Evolutionary conservation across 2,888 invertebrate species (phyloP), one percentile per base, ranked within the genome.

Genomic region (Atrina japonica): DNA sequence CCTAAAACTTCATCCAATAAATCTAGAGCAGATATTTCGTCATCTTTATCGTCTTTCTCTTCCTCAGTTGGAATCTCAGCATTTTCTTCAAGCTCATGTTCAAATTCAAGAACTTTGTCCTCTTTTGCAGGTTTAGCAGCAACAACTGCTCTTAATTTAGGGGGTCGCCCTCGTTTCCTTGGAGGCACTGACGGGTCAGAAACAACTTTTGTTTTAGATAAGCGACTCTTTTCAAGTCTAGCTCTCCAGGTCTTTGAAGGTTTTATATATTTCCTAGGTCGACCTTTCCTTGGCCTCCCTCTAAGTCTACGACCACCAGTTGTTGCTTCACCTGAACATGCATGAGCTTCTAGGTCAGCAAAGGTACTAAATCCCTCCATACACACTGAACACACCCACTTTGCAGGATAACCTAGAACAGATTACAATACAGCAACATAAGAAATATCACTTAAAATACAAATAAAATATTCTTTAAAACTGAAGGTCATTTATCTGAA

Each of bases 201-300:
- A 49, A 47, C 58, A 25, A 27, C 65, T 25, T 40, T 55, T 29
- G 73, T 61, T 71, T 81, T 78, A 35, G 76, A 73, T 18, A 78
- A 30, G 40, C 78, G 70, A 25, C 76, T 69, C 64, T 80, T 82
- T 40, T 82, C 82, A 5, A 80, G 73, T 65, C 80, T 78, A 18
- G 78, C 78, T 66, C 82, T 70, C 82, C 82, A 82, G 9, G 82
- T 78, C 74, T 82, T 82, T 21, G 82, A 78, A n/a, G 82, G 82
- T 68, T 82, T 82, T 2, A 82, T 75, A 70, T 82, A 82, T 49
- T 82, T 82, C 66, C 80, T 70, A 3, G 82, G 82, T 18, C 82
- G 66, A 9, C 82, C 78, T 68, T 82, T 82, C 25, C 82, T 65
- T 5, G 78, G 77, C 61, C 77, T 76, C 11, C 73, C 69, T 21